Conservation (phyloP, 2,113 vertebrate genomes). For the Ciconia boyciana region DNA sequence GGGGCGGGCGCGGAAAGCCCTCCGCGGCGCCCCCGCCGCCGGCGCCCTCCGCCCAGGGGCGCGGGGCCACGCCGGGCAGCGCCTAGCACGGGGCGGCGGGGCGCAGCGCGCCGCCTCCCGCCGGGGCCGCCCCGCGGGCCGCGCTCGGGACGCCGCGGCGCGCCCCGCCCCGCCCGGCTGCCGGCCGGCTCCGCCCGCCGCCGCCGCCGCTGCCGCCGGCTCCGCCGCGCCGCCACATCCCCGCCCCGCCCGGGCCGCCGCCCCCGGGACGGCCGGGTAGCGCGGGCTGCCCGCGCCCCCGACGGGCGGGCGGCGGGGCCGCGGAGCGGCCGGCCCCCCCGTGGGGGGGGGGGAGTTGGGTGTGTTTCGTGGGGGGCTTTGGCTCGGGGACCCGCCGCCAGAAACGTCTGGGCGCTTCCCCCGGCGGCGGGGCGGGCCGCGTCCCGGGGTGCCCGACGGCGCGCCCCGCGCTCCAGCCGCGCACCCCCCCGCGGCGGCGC, state of each 20-base stretch:
- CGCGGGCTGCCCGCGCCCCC: neutral
- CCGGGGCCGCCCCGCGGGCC: neutral
- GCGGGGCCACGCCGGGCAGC: neutral
- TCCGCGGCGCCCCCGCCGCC: neutral
- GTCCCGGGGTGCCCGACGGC: neutral
- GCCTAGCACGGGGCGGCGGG: neutral
- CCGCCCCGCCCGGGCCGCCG: neutral
- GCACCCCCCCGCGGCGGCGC: neutral
- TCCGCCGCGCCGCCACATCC: neutral
- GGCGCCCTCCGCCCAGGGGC: neutral
- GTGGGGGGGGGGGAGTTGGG: neutral
- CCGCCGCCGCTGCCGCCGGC: neutral
- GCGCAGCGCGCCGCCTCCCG: neutral
- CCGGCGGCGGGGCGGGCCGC: neutral
- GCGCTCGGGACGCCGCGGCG: neutral
- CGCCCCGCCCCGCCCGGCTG: neutral
- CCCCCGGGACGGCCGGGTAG: neutral
- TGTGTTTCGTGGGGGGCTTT: neutral
- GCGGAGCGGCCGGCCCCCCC: neutral
- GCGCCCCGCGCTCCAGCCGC: slow-evolving; percentile 1
- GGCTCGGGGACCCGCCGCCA: neutral
- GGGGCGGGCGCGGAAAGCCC: neutral
- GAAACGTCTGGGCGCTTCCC: neutral
- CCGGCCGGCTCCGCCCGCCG: neutral
- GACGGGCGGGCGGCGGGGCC: neutral